Percentiles rank a stretch among this genome's conserved stretches.
phyloP scores from a whole-genome alignment of 1,140 invertebrate genomes.

The Lepeophtheirus salmonis region DNA sequence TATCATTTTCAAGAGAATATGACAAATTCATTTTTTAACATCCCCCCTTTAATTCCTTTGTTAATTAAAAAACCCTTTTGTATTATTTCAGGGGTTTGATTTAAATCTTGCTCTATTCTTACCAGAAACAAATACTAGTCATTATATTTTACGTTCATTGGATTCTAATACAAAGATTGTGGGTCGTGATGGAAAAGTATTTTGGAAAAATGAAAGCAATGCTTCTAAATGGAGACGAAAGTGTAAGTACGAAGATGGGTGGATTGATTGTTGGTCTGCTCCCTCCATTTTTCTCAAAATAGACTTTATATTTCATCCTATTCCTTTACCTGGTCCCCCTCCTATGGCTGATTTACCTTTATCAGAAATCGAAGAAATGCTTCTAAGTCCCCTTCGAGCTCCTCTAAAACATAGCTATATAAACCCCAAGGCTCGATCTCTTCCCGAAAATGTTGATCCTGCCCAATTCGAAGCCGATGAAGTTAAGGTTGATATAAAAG shows the following conservation, averaged over 20 bases:
- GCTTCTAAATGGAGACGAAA: neutral
- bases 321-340: slow-evolving; percentile 58
- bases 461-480: slow-evolving; percentile 28
- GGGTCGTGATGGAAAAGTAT: slow-evolving; percentile 43
- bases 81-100: neutral
- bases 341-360: slow-evolving; percentile 77
- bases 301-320: slow-evolving; percentile 72
- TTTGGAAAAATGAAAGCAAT: slow-evolving; percentile 24
- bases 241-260: slow-evolving; percentile 37
- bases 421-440: slow-evolving; percentile 19
- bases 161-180: slow-evolving; percentile 71
- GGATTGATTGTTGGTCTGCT: slow-evolving; percentile 89
- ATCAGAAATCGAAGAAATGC: slow-evolving; percentile 76
- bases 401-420: slow-evolving; percentile 31
- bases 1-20: neutral
- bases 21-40: neutral
- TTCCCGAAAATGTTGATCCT: slow-evolving; percentile 28
- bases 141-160: slow-evolving; percentile 57
- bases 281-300: slow-evolving; percentile 79
- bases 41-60: neutral
- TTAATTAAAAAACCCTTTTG: too few relatives aligned
- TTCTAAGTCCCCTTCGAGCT: slow-evolving; percentile 73
- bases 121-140: slow-evolving; percentile 45
- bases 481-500: slow-evolving; percentile 30
- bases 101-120: slow-evolving; percentile 15